Evolutionary conservation across 1,140 invertebrate genomes (phyloP), one percentile per base, ranked within the genome.

Genomic region (Tenebrio molitor): DNA sequence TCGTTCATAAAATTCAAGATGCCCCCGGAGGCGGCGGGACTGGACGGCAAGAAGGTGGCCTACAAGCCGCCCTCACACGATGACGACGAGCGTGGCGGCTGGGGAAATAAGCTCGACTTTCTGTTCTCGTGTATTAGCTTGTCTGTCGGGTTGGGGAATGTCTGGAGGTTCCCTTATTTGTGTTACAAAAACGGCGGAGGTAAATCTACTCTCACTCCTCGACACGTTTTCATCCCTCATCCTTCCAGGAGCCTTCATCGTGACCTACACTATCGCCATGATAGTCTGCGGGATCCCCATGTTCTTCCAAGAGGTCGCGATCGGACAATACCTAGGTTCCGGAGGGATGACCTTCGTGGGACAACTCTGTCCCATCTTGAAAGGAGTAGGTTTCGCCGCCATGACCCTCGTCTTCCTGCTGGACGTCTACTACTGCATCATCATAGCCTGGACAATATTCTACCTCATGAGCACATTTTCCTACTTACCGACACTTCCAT

Each of bases 141-240:
- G n/a, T 91, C 91, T 6, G 90, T 93, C 2, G 91, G 91, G 1
- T 83, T 93, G 4, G 94, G 93, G 50, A 96, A 95, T 78, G 91
- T 96, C 0, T 95, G 94, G 94, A 84, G 94, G 41, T 95, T 96
- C 84, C 93, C 93, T 0, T 95, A 93, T 82, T 86, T 93, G 2
- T 93, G 91, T 79, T 93, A 93, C 84, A 91, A 92, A 78, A 93
- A 94, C 81, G 92, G 92, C 36, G 92, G 81, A 75, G 81, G 81
- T 83, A 78, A 29, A 58, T 69, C 41, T 70, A 17, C 39, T 16
- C 1, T 19, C 25, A 69, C 14, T 58, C 17, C 34, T 14, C 6
- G 12, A 25, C n/a, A 23, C 0, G 4, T 42, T 42, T 23, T 5
- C 10, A 42, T 23, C 1, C 39, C 17, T 66, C 16, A 6, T 5